Evolutionary conservation across 37 sponge, comb jelly and placozoan species (phyloP), one percentile per base, ranked within the genome.

Genomic region (Axinella damicornis): DNA sequence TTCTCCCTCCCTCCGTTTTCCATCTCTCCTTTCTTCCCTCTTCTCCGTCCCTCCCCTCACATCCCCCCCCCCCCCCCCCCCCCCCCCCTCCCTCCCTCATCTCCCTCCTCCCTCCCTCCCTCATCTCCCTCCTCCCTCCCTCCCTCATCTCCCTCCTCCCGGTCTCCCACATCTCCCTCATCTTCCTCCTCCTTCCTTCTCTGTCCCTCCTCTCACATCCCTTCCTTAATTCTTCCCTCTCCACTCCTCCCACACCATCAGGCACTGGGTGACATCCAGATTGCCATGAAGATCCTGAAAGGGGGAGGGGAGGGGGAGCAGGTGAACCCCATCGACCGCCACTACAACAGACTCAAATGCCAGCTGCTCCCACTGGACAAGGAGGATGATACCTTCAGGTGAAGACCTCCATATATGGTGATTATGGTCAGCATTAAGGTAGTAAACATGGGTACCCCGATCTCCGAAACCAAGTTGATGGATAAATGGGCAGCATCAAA

Each of bases 231-330:
- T 9, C 46, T 46, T 9, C 46, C 4, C 9, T 4, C 9, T 9
- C 46, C 46, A 12, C 69, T 32, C 13, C 5, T 20, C 31, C 35
- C 69, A 27, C 4, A 19, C 2, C 20, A 65, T 5, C 53, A 94
- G 93, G 87, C 96, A 16, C 77, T 95, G 53, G 90, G 96, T 27
- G 96, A 95, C 61, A 95, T 95, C 65, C 88, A 95, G 69, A 92
- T 95, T 64, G 96, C 96, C 41, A 83, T 95, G 87, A 89, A 76
- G 36, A 68, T 95, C 56, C 56, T 95, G 65, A 38, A 19, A 2
- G 63, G n/a, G 20, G 72, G 68, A 19, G 65, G 66, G 70, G 37
- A 56, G 4, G 81, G 83, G 34, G 30, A 36, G 46, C 52, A 52
- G 34, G 83, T 76, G 24, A 84, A 92, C 72, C 93, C 93, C 1